Conservation (phyloP, 2,113 vertebrate genomes). For the Coregonus clupeaformis region DNA sequence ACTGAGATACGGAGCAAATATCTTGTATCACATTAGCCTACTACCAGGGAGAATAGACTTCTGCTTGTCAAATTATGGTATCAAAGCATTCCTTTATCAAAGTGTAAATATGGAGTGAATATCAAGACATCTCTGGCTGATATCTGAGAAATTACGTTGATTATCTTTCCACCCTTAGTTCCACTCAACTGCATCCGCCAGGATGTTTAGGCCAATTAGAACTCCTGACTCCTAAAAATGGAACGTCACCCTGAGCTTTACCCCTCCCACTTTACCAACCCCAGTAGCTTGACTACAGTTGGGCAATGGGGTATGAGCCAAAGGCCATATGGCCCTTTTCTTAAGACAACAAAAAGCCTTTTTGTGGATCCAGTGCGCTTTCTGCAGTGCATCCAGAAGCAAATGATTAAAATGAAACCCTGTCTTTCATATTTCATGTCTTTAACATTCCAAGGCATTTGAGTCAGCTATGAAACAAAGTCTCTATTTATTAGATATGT, state of each 20-base stretch:
- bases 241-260: slow-evolving; percentile 21
- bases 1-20: background rate
- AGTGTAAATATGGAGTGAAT: background rate
- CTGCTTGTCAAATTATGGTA: background rate
- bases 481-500: slow-evolving; percentile 1
- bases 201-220: slow-evolving; percentile 49
- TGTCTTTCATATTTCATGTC: background rate
- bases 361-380: slow-evolving; percentile 17
- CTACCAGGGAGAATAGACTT: too few relatives aligned
- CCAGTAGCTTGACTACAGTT: slow-evolving; percentile 26
- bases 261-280: background rate
- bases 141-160: background rate
- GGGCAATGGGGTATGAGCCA: slow-evolving; percentile 43
- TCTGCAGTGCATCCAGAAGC: background rate
- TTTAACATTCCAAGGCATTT: slow-evolving; percentile 10
- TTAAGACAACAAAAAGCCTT: slow-evolving; percentile 39
- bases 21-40: background rate
- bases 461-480: background rate
- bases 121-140: slow-evolving; percentile 20
- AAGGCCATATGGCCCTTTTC: slow-evolving; percentile 63
- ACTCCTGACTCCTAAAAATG: slow-evolving; percentile 44
- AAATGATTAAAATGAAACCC: background rate
- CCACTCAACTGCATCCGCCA: slow-evolving; percentile 41
- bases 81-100: background rate
- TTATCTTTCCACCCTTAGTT: slow-evolving; percentile 42